Conservation (phyloP, 1,140 invertebrate species). For the Ceratosolen fusciceps region DNA sequence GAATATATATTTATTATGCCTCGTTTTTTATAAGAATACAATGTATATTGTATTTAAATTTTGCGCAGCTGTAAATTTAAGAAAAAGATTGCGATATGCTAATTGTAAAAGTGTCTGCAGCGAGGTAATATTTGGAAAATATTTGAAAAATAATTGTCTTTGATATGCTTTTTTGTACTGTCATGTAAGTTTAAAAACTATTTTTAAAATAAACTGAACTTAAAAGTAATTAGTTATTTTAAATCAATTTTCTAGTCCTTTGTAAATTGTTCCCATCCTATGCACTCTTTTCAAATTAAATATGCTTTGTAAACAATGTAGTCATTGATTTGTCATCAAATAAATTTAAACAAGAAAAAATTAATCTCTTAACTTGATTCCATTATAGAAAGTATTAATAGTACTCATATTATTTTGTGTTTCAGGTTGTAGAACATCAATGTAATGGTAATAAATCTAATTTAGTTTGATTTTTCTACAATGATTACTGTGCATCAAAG, state of each 20-base stretch:
- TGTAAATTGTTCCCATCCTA: slow-evolving; percentile 54
- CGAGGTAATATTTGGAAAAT: slow-evolving; percentile 64
- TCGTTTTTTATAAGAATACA: not conserved
- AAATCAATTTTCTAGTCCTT: slow-evolving; percentile 53
- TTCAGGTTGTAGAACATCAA: slow-evolving; percentile 70
- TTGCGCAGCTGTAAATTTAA: slow-evolving; percentile 33
- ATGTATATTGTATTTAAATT: slow-evolving; percentile 31
- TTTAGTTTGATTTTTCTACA: slow-evolving; percentile 64
- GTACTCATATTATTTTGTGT: slow-evolving; percentile 69
- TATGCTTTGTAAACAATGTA: slow-evolving; percentile 4
- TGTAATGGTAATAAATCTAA: slow-evolving; percentile 69
- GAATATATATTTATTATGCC: not conserved
- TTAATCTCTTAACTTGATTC: slow-evolving; percentile 25
- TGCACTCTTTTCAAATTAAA: slow-evolving; percentile 49
- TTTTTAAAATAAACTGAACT: slow-evolving; percentile 64
- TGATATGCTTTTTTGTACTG: slow-evolving; percentile 60
- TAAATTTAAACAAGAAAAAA: slow-evolving; percentile 15
- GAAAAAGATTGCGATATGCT: slow-evolving; percentile 38
- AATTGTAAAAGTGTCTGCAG: slow-evolving; percentile 47
- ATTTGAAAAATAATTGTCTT: slow-evolving; percentile 55
- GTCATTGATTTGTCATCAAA: slow-evolving; percentile 28
- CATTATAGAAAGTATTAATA: slow-evolving; percentile 38
- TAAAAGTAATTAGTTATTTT: slow-evolving; percentile 66
- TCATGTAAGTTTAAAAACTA: slow-evolving; percentile 61
- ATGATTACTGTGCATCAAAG: slow-evolving; percentile 53